Evolutionary conservation across 2,113 vertebrate species (phyloP), one percentile per base, ranked within the genome.

Genomic region (Chaenocephalus aceratus): DNA sequence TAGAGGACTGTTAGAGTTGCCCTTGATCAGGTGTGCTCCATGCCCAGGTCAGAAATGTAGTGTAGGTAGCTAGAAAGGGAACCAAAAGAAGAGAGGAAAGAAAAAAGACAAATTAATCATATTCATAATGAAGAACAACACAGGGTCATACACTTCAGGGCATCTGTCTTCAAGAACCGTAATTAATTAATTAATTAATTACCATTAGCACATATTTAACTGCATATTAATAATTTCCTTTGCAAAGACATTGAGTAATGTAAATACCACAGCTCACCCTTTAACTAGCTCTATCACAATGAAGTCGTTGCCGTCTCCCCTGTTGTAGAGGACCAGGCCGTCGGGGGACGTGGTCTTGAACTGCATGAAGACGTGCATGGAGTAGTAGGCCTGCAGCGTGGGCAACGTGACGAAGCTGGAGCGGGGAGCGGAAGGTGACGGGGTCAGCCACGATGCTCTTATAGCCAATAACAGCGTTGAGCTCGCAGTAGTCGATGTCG

Each of bases 291-390:
- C 98, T 85, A 99, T 92, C 88, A 99, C 98, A 80, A 99, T 99
- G 88, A 99, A 99, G 94, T 99, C 98, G 83, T 97, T 99, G 87
- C 98, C 98, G 87, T 99, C 98, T 18, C 98, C 98, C 73, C 98
- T 96, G 94, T 99, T 99, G 95, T 95, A 99, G 11, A 99, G 96
- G 86, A 99, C 95, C 53, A 99, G 95, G 81, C 98, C 98, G 77
- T 99, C 98, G 60, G 98, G 95, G 1, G 98, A 99, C 16, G 98
- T 99, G 5, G 98, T 99, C 95, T 99, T 99, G 95, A 99, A 99
- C 95, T 99, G 98, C 96, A 99, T 98, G 94, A 99, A 99, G 87
- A 99, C 97, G 91, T 99, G 98, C 98, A 99, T 99, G 94, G 98
- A 98, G 80, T 98, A 99, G 90, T 99, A 99, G 62, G 98, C 98